Percentiles rank a stretch among this genome's conserved stretches.
These are phyloP conservation scores for Fragum sueziense DNA, from an alignment of 2,888 invertebrate genomes.

Conservation along the genomic window DNA sequence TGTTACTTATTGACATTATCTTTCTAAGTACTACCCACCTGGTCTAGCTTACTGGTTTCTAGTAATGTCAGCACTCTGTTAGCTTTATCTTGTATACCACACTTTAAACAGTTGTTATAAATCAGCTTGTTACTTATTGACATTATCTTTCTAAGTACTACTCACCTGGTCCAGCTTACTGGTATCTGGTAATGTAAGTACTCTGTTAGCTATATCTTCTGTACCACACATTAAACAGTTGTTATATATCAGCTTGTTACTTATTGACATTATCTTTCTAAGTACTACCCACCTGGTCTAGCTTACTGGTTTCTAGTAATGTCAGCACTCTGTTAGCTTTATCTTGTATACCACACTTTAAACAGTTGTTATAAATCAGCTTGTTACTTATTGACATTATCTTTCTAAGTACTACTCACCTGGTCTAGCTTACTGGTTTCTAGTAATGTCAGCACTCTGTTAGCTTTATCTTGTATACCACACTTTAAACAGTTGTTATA, in stretches of 20 bases:
- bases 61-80: constrained; percentile 52
- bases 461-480: constrained; percentile 86
- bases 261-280: constrained; percentile 83
- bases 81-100: constrained; percentile 87
- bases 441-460: constrained; percentile 52
- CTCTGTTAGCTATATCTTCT: constrained; percentile 84
- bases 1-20: constrained; percentile 83
- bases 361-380: constrained; percentile 82
- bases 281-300: too few relatives aligned
- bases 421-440: too few relatives aligned
- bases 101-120: constrained; percentile 83
- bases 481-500: constrained; percentile 84
- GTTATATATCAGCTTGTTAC: constrained; percentile 83
- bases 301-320: too few relatives aligned
- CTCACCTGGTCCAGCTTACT: neutral
- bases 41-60: too few relatives aligned
- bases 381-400: constrained; percentile 83
- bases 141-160: constrained; percentile 83
- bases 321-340: constrained; percentile 82
- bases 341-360: constrained; percentile 87
- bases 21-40: too few relatives aligned
- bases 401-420: too few relatives aligned
- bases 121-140: constrained; percentile 83
- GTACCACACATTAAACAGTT: constrained; percentile 86
- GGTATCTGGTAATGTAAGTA: constrained; percentile 31